phyloP scores from a whole-genome alignment of 2,113 vertebrate genomes.

The Oryzias melastigma region DNA sequence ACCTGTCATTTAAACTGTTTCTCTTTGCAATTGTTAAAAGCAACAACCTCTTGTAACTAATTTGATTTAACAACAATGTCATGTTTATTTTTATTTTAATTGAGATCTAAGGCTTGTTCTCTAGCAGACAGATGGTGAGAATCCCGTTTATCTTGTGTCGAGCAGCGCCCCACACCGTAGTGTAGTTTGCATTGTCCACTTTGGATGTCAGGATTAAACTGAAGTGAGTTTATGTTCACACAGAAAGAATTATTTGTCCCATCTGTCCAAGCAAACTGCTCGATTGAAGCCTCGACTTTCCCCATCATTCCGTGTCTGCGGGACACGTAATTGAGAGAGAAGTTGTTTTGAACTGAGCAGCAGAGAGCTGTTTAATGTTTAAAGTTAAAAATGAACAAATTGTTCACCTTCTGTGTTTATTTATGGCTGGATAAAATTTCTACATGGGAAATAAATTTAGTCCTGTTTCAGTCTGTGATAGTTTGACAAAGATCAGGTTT shows the following conservation, averaged over 20 bases:
- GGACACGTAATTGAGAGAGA: slow-evolving; percentile 49
- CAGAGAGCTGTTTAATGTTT: slow-evolving; percentile 26
- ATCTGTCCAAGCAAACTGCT: slow-evolving; percentile 75
- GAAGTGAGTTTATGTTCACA: slow-evolving; percentile 65
- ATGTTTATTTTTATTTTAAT: slow-evolving; percentile 49
- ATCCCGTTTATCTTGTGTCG: slow-evolving; percentile 46
- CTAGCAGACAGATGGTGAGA: slow-evolving; percentile 64
- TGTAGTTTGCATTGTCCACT: slow-evolving; percentile 50
- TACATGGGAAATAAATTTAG: no score
- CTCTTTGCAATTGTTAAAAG: slow-evolving; percentile 2
- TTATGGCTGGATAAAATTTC: slow-evolving; percentile 1
- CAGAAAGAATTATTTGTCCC: slow-evolving; percentile 81
- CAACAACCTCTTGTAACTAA: slow-evolving; percentile 7
- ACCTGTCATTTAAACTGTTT: slow-evolving; percentile 2
- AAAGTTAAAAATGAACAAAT: slow-evolving; percentile 32
- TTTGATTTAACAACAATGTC: neutral
- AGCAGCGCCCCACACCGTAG: slow-evolving; percentile 53
- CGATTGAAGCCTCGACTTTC: slow-evolving; percentile 75
- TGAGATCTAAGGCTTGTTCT: slow-evolving; percentile 58
- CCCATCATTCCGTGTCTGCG: slow-evolving; percentile 44
- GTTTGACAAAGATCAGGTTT: slow-evolving; percentile 14
- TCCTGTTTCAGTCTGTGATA: no score
- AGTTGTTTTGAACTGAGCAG: slow-evolving; percentile 48
- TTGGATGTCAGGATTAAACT: slow-evolving; percentile 67
- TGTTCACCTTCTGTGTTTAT: slow-evolving; percentile 38